Percentiles rank a stretch among this genome's conserved stretches.
Evolutionary conservation across 23 tunicate species (phyloP).

Genomic region (Trididemnum clinides): DNA sequence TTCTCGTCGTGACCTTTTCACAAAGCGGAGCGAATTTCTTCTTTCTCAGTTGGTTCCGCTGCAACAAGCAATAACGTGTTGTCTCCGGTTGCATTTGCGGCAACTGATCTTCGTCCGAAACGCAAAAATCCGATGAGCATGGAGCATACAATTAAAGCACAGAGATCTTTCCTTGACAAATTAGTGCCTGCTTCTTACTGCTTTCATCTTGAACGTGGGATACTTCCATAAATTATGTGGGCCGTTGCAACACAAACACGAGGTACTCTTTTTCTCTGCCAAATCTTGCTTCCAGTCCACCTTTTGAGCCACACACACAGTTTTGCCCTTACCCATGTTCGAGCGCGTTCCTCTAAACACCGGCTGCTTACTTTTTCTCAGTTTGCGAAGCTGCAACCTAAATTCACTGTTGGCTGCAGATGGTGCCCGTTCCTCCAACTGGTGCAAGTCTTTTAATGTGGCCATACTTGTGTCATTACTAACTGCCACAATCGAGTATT

Average conservation of each 20-base stretch:
- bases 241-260: too few relatives aligned
- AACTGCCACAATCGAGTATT: neutral
- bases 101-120: neutral
- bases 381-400: neutral
- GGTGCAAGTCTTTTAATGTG: neutral
- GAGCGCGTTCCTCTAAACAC: too few relatives aligned
- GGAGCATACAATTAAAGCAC: neutral
- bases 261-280: too few relatives aligned
- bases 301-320: too few relatives aligned
- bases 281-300: too few relatives aligned
- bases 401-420: neutral
- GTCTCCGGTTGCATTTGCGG: neutral
- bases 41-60: too few relatives aligned
- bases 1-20: too few relatives aligned
- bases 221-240: neutral
- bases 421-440: neutral
- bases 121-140: neutral
- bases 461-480: neutral
- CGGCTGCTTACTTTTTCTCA: neutral
- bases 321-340: too few relatives aligned
- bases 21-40: too few relatives aligned
- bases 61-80: neutral
- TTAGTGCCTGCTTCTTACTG: neutral
- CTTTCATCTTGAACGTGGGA: neutral
- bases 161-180: neutral